Evolutionary conservation across 2,797 vertebrate species (phyloP), one percentile per base, ranked within the genome.

Genomic region (Takifugu ocellatus): DNA sequence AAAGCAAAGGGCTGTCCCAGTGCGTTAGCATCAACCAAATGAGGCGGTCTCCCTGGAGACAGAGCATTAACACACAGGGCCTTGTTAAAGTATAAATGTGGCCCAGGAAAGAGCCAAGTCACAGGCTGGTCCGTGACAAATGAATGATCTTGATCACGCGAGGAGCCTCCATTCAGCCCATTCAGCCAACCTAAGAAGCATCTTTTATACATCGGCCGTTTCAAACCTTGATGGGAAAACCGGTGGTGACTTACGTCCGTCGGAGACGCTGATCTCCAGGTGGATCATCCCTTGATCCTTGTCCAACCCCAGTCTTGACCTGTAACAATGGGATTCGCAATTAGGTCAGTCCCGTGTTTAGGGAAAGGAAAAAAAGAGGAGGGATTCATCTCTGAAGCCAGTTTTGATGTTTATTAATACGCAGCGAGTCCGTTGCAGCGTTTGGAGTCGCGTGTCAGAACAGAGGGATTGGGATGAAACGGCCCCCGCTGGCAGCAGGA

Each of bases 251-350:
- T 97, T 88, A 98, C 96, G 82, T 76, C 94, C 93, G 66, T 96
- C 94, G 54, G 88, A 73, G 51, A 93, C 82, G 54, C 88, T 93
- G 75, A 92, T 92, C 79, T 98, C 96, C 25, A 98, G 84, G 72
- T 98, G 95, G 59, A 98, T 93, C 0, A 96, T 90, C 48, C 95
- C 95, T 66, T 94, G 92, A 5, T 98, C 95, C 84, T 93, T 94
- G 84, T 92, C 91, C 1, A 92, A 93, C 24, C 91, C 91, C 84
- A 93, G 90, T 73, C 93, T 89, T 54, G 96, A 97, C 96, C 96
- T 98, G 76, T 33, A 76, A 74, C 51, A 70, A 12, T 14, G 1
- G 10, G 11, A 12, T 11, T 33, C 8, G 9, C 6, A 33, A 6
- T 5, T 14, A 39, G 36, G 36, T 39, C 36, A 39, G 36, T 39